Base-by-base conservation (phyloP, 2,113 vertebrate species). In the Stomatorhinus ivindoensis region DNA sequence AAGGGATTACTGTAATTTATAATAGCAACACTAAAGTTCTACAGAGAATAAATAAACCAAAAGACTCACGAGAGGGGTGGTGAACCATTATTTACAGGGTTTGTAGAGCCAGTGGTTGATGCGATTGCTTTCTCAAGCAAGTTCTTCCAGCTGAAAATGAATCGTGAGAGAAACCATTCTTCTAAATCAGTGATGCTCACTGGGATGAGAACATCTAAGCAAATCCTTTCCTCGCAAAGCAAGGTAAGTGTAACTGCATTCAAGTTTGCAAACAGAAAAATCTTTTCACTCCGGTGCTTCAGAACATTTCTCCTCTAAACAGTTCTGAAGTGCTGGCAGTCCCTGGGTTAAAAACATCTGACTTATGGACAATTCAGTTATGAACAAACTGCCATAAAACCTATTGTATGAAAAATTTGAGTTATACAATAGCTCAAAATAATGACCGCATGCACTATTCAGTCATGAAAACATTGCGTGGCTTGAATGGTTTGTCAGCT, bases 121-220 rank as follows among this genome's bases (percentile, higher is more conserved):
- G 92, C 19, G 88, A 95, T 94, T 0, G 94, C 92, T 92, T 94
- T 95, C 89, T 96, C 95, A 27, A 96, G 93, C 73, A 95, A 91
- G 87, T 95, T 93, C 55, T 95, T 96, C 95, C 95, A 96, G 9
- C 95, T 96, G 92, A 9, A 21, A 85, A 89, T 4, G 35, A 86
- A 5, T 89, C 61, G 0, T 5, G 44, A 47, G 19, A 84, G 15
- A 80, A 80, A 42, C 9, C 82, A 84, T 11, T 84, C 44, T 47
- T 47, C 19, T n/a, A 84, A 84, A 46, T 84, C 82, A 84, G 9
- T 44, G 47, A 84, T 27, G 7, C 9, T 84, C 39, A 84, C 82
- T 47, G 21, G 80, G 47, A 83, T 76, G 69, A 48, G 42, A 24
- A 47, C 82, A 24, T 27, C 42, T 21, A 44, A 24, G 82, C 82